A percentile compares a stretch with the other conserved stretches of the same genome.
phyloP scores from a whole-genome alignment of 2,888 invertebrate genomes.

The Onthophagus sagittarius region DNA sequence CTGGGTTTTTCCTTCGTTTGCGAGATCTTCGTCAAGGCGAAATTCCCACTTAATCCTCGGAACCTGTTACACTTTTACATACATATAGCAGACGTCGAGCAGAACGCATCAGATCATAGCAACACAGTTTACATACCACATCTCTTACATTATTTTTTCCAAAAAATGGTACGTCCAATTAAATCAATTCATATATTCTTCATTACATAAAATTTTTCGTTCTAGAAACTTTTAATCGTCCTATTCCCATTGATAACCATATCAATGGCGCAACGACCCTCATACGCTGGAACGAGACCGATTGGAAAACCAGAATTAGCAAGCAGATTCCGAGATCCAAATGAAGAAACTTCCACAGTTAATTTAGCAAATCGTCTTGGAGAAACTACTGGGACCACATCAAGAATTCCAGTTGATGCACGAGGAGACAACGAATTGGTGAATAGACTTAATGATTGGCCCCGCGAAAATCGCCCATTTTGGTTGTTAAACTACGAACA shows the following conservation, averaged over 20 bases:
- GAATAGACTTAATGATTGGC: constrained; percentile 61
- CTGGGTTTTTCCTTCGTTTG: background rate
- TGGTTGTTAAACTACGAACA: constrained; percentile 69
- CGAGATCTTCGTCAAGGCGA: background rate
- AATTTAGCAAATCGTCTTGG: constrained; percentile 52
- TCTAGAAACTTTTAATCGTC: constrained; percentile 17
- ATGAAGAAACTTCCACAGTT: constrained; percentile 37
- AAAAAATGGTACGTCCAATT: background rate
- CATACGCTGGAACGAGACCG: constrained; percentile 58
- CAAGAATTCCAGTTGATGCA: constrained; percentile 61
- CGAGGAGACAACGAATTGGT: constrained; percentile 60
- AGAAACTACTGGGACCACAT: constrained; percentile 44
- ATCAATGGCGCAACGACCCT: constrained; percentile 57
- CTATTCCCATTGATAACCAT: constrained; percentile 17
- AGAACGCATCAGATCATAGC: background rate
- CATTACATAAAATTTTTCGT: background rate
- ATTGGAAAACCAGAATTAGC: constrained; percentile 60
- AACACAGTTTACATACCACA: background rate
- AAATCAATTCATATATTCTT: background rate
- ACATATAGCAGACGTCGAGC: background rate
- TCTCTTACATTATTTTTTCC: background rate
- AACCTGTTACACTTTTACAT: background rate
- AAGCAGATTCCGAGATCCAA: constrained; percentile 41
- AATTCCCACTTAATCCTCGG: background rate
- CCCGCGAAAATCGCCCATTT: constrained; percentile 66